A percentile compares a stretch with the other conserved stretches of the same genome.
Evolutionary conservation across 2,113 vertebrate species (phyloP).

Genomic region (Ia io): DNA sequence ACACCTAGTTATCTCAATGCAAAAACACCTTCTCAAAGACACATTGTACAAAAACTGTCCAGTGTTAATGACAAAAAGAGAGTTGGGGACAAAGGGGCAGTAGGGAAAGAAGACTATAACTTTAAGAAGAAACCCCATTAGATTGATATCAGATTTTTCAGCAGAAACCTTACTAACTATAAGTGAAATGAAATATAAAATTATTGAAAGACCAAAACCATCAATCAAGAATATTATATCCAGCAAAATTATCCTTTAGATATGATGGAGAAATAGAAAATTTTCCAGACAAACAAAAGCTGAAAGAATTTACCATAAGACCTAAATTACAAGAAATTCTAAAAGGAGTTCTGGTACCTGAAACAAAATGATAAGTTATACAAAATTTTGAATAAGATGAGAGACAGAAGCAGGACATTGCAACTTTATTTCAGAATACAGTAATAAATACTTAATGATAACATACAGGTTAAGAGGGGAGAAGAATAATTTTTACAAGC

Average conservation of each 20-base stretch:
- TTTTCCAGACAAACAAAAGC: not conserved
- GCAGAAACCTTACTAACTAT: not conserved
- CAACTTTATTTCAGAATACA: not conserved
- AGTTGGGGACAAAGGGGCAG: not conserved
- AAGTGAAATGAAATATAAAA: not conserved
- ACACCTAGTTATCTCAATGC: too few relatives aligned
- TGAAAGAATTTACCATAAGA: not conserved
- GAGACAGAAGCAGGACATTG: not conserved
- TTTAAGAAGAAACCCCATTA: not conserved
- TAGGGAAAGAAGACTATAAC: not conserved
- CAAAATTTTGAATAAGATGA: not conserved
- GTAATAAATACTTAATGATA: not conserved
- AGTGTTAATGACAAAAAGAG: not conserved
- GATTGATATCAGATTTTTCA: not conserved
- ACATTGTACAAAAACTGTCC: not conserved
- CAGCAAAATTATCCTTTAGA: not conserved
- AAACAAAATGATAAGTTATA: not conserved
- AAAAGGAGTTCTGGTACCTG: not conserved
- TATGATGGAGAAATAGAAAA: not conserved
- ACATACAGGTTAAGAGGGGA: not conserved
- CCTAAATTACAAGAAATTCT: not conserved
- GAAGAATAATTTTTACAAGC: not conserved
- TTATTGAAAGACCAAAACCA: not conserved
- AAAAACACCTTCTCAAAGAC: too few relatives aligned
- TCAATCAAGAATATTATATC: not conserved